Evolutionary conservation across 1,140 invertebrate genomes (phyloP).

Genomic region (Gryon sp.): DNA sequence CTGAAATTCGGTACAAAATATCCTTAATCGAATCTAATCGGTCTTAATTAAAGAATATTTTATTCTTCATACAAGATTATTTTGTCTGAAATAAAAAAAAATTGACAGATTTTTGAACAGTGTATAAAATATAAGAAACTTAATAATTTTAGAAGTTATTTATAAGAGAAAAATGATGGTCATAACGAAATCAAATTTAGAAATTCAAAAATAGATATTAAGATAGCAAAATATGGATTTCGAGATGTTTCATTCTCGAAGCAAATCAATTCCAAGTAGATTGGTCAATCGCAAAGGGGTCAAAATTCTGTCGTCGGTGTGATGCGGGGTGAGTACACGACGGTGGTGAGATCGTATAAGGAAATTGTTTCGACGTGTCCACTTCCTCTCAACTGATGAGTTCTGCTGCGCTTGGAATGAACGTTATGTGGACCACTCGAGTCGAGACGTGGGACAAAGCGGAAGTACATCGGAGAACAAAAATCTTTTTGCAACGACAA

Average conservation of each 20-base stretch:
- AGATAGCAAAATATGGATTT: slow-evolving; percentile 34
- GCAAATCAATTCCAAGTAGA: slow-evolving; percentile 75
- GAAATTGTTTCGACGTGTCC: slow-evolving; percentile 80
- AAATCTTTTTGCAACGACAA: slow-evolving; percentile 62
- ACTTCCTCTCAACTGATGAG: slow-evolving; percentile 79
- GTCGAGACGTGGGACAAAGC: slow-evolving; percentile 60
- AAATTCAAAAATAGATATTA: slow-evolving; percentile 9
- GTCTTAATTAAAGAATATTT: too few relatives aligned
- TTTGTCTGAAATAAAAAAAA: too few relatives aligned
- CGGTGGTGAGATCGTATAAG: slow-evolving; percentile 73
- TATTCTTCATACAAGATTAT: too few relatives aligned
- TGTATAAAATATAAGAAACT: too few relatives aligned
- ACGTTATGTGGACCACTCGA: slow-evolving; percentile 47
- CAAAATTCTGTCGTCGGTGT: slow-evolving; percentile 68
- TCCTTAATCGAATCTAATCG: too few relatives aligned
- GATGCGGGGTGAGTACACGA: slow-evolving; percentile 5
- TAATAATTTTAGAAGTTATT: too few relatives aligned
- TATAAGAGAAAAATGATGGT: too few relatives aligned
- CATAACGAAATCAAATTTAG: neutral
- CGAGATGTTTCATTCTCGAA: slow-evolving; percentile 70
- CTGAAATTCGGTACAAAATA: too few relatives aligned
- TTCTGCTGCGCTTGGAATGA: slow-evolving; percentile 71
- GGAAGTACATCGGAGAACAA: slow-evolving; percentile 62
- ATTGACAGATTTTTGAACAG: too few relatives aligned
- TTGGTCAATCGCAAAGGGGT: slow-evolving; percentile 77